Base-by-base conservation (phyloP, 2,113 vertebrate genomes). In the Cepphus grylle region DNA sequence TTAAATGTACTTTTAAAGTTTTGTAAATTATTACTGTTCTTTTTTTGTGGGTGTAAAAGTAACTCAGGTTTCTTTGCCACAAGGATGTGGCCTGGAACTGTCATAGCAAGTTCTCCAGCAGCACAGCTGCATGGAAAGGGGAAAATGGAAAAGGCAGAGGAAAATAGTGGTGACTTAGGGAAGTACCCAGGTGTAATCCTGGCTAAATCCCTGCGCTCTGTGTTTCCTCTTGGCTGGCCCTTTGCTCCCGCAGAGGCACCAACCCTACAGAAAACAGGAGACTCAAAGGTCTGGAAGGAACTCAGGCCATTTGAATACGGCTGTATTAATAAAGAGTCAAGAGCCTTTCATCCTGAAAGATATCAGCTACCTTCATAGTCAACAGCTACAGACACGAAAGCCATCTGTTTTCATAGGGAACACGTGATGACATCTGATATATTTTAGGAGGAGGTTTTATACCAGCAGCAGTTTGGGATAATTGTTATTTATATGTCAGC, bases 401-500 rank as follows among this genome's bases (percentile, higher is more conserved):
- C 38, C 5, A 10, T 32, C 73, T 79, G 50, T 84, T 92, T 72
- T 56, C 67, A 66, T 5, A 62, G 55, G 53, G 20, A 93, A 65
- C 85, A 82, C 6, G 1, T 80, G 88, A 69, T 90, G 86, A 89
- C 32, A 87, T 65, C n/a, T 72, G 78, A 93, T 85, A 79, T 47
- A 73, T 40, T 92, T 93, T 56, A 88, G 49, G 38, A 93, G 36
- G 43, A 76, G 58, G 45, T 82, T 95, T 95, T 88, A 62, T 95
- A 96, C 90, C 92, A 90, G 42, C 73, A 76, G 30, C 52, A 71
- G 43, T 82, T 95, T 87, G 49, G 40, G 43, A 80, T 85, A 78
- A 52, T 87, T 61, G 66, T 85, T 96, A 93, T 90, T 96, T 90
- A 58, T 86, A 86, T 49, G n/a, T 49, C 52, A 84, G 42, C 45